Conservation (phyloP, 2,113 vertebrate species). For the Scophthalmus maximus region DNA sequence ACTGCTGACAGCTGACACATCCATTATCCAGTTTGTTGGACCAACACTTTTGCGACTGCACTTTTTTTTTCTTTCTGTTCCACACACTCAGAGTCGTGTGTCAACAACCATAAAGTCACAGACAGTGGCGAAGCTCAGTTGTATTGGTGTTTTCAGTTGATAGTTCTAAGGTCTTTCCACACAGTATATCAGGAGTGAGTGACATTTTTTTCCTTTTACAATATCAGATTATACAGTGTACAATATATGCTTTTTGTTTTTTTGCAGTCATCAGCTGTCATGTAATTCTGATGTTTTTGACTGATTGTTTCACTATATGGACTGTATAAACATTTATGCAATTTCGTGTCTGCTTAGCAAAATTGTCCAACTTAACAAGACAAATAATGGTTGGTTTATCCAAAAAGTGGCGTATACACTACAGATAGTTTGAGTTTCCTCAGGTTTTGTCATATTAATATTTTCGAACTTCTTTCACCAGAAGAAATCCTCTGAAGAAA, state of each 20-base stretch:
- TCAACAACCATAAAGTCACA: constrained; percentile 57
- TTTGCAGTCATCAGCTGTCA: constrained; percentile 46
- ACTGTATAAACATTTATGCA: constrained; percentile 57
- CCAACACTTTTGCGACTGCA: constrained; percentile 75
- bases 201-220: constrained; percentile 48
- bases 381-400: background rate
- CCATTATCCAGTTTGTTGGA: constrained; percentile 67
- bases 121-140: constrained; percentile 58
- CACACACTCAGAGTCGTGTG: constrained; percentile 43
- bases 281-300: constrained; percentile 62
- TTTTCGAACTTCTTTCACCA: background rate
- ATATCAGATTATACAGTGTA: too few species aligned
- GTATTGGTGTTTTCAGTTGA: constrained; percentile 50
- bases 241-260: constrained; percentile 51
- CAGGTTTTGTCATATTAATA: background rate
- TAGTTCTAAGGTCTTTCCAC: constrained; percentile 47
- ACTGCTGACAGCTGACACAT: constrained; percentile 43
- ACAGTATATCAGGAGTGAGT: constrained; percentile 44
- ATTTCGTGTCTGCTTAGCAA: constrained; percentile 45
- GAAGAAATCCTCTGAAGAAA: background rate
- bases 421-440: background rate
- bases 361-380: constrained; percentile 42
- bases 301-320: constrained; percentile 55
- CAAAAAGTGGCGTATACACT: background rate
- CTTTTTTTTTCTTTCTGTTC: constrained; percentile 57